Percentiles rank a stretch among this genome's conserved stretches.
phyloP scores from a whole-genome alignment of 1,140 invertebrate genomes.

The Leguminivora glycinivorella region DNA sequence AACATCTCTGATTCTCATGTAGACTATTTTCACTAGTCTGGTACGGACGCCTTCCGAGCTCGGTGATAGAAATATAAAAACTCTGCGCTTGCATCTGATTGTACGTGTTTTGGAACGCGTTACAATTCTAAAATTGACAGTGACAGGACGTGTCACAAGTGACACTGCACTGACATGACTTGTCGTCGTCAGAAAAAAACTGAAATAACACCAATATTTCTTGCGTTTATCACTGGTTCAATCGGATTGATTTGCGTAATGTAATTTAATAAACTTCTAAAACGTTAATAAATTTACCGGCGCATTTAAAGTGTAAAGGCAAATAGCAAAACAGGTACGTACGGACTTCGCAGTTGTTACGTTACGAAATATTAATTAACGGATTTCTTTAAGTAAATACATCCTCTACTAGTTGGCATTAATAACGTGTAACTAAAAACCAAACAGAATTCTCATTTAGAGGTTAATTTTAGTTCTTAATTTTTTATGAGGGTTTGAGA shows the following conservation, averaged over 20 bases:
- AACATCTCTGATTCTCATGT: too few relatives aligned
- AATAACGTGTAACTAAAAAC: not conserved
- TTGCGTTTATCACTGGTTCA: not conserved
- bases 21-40: too few relatives aligned
- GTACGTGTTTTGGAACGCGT: too few relatives aligned
- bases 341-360: not conserved
- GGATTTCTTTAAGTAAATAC: not conserved
- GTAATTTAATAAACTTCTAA: not conserved
- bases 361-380: not conserved
- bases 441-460: too few relatives aligned
- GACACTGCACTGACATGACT: not conserved
- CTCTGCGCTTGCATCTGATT: too few relatives aligned
- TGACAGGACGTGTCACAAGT: too few relatives aligned
- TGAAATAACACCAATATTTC: too few relatives aligned
- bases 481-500: too few relatives aligned
- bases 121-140: conserved; percentile 8
- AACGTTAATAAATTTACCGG: not conserved
- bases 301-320: not conserved
- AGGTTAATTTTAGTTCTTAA: too few relatives aligned
- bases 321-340: not conserved
- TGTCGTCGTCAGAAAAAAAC: not conserved
- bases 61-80: too few relatives aligned
- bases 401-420: not conserved
- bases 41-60: too few relatives aligned
- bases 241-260: not conserved